A percentile compares a stretch with the other conserved stretches of the same genome.
Conservation (phyloP, 2,797 vertebrate species). For the Hippoglossus hippoglossus region DNA sequence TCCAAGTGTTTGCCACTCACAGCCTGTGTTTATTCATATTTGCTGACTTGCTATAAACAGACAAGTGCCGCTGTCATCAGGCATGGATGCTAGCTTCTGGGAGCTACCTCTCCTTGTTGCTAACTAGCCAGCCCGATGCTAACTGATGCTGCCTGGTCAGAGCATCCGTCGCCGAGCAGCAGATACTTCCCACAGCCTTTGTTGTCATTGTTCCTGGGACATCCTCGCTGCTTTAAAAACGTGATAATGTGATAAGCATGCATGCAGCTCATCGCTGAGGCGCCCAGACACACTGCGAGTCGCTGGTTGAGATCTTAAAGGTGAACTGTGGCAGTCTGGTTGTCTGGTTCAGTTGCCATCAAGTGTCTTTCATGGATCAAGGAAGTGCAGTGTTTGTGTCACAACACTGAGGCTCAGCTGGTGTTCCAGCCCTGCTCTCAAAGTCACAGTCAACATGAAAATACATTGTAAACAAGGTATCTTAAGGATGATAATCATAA, state of each 20-base stretch:
- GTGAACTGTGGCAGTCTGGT: neutral
- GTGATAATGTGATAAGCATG: too few species aligned
- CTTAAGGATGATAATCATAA: neutral
- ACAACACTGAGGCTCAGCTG: conserved; percentile 18
- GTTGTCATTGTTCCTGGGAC: conserved; percentile 21
- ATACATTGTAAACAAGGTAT: neutral
- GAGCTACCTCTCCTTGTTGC: conserved; percentile 61
- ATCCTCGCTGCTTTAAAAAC: neutral
- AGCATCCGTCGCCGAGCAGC: conserved; percentile 31
- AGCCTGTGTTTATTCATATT: neutral
- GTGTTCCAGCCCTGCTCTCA: conserved; percentile 1
- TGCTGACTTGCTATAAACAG: neutral
- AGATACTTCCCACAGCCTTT: conserved; percentile 15
- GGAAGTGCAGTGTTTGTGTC: conserved; percentile 45
- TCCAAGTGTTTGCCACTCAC: neutral
- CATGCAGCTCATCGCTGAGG: neutral
- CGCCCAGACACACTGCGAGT: neutral
- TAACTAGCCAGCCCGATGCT: conserved; percentile 69
- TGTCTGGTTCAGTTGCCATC: conserved; percentile 11
- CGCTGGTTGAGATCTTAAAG: fast-evolving
- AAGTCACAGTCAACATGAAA: too few species aligned
- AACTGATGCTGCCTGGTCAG: conserved; percentile 56
- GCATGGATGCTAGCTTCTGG: conserved; percentile 61
- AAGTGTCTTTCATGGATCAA: conserved; percentile 23
- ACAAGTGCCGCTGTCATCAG: conserved; percentile 34